Base-by-base conservation (phyloP, 2,888 invertebrate genomes). In the Drosophila barbarae region DNA sequence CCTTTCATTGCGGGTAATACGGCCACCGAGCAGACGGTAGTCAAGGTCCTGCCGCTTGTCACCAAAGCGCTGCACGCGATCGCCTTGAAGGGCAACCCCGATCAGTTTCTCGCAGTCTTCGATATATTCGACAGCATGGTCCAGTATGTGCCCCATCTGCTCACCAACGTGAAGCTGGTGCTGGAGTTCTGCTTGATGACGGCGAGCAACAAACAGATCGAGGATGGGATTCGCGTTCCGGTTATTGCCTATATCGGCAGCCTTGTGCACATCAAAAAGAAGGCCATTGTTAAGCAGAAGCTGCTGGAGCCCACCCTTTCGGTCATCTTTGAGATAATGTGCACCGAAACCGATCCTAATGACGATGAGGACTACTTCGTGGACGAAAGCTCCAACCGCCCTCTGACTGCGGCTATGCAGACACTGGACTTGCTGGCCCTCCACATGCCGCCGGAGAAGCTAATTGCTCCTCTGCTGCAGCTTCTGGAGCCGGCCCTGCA, bases 391-490 rank as follows among this genome's bases (percentile, higher is more conserved):
- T 91, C 91, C 61, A 92, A 91, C 67, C 92, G 91, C 32, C 92
- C 93, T 1, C 91, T 93, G 69, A 92, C 93, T 9, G 91, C 93
- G 70, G 94, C 94, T 9, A 92, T 93, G 0, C 94, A 94, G 90
- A 93, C 94, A 6, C 90, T 95, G 67, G 95, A 95, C 88, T 88
- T 92, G 47, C 90, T 95, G 82, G 94, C 95, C 34, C 89, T 95
- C 12, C 92, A 94, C 89, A 90, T 95, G 38, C 94, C 95, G 6
- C 94, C 95, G 12, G 94, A 95, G 75, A 94, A 94, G 87, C 90
- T 95, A 21, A 92, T 95, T 71, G 93, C 93, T 28, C 92, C 92
- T 79, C 88, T 95, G 87, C 92, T 95, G 88, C 88, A 90, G 58
- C 89, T 92, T 61, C 91, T 95, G 10, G 93, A 94, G 77, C 92